Percentiles rank a stretch among this genome's conserved stretches.
Evolutionary conservation across 2,888 invertebrate genomes (phyloP).

Genomic region (Drosophila fulvimacula): DNA sequence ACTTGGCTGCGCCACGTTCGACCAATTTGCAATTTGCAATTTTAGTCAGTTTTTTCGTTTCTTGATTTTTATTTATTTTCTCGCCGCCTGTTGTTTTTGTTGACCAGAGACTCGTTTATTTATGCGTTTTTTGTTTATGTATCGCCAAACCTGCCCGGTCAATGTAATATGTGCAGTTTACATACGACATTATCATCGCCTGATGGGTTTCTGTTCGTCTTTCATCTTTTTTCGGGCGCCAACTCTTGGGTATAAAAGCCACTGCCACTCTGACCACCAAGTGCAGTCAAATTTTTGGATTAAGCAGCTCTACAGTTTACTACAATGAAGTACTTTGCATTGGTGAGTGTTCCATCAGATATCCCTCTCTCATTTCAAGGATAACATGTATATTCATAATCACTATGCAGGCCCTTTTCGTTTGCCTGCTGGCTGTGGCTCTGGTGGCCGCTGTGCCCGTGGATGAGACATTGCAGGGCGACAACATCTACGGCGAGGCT

Average conservation of each 20-base stretch:
- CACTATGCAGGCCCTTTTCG: constrained; percentile 76
- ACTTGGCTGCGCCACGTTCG: constrained; percentile 23
- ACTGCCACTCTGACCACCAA: constrained; percentile 30
- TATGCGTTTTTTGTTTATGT: constrained; percentile 60
- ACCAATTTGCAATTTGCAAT: constrained; percentile 43
- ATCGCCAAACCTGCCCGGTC: constrained; percentile 41
- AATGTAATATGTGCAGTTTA: constrained; percentile 68
- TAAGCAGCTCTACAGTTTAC: constrained; percentile 58
- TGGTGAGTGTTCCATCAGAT: constrained; percentile 62
- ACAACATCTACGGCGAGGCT: constrained; percentile 74
- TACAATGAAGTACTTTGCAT: constrained; percentile 75
- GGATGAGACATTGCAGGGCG: constrained; percentile 79
- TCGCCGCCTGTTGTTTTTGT: constrained; percentile 32
- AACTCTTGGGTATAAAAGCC: constrained; percentile 73
- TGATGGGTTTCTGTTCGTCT: constrained; percentile 13
- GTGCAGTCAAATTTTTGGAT: constrained; percentile 76
- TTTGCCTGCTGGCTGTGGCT: constrained; percentile 78
- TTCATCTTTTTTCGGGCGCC: constrained; percentile 30
- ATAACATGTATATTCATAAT: neutral
- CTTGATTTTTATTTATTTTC: constrained; percentile 8
- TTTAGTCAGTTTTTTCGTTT: constrained; percentile 31
- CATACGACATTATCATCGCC: constrained; percentile 69
- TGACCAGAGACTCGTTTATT: constrained; percentile 56
- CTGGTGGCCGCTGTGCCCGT: constrained; percentile 81
- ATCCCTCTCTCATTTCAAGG: neutral